Percentiles rank a stretch among this genome's conserved stretches.
phyloP scores from a whole-genome alignment of 2,888 invertebrate genomes.

The Spilarctia lutea region DNA sequence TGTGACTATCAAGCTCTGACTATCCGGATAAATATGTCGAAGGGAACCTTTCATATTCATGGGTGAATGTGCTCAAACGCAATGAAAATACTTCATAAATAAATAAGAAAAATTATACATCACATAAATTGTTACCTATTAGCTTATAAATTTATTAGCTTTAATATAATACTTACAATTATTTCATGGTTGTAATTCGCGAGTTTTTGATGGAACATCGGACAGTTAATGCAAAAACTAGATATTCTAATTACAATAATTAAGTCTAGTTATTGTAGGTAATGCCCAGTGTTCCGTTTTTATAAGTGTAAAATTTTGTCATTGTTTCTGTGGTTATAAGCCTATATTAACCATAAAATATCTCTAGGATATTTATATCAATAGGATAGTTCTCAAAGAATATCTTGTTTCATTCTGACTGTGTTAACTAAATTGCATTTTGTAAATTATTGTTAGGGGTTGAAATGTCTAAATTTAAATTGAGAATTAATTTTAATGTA shows the following conservation, averaged over 20 bases:
- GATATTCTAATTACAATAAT: slow-evolving; percentile 2
- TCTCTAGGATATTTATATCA: slow-evolving; percentile 18
- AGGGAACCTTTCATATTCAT: slow-evolving; percentile 13
- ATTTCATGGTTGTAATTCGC: slow-evolving; percentile 27
- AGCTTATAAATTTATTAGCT: slow-evolving; percentile 39
- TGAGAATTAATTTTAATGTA: slow-evolving; percentile 26
- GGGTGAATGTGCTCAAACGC: slow-evolving; percentile 34
- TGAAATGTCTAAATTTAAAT: slow-evolving; percentile 26
- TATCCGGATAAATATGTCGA: slow-evolving; percentile 39
- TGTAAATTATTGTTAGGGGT: slow-evolving; percentile 36
- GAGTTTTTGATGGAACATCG: slow-evolving; percentile 18
- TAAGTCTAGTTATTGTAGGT: slow-evolving; percentile 11
- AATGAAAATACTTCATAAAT: slow-evolving; percentile 19
- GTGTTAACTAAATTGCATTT: slow-evolving; percentile 24
- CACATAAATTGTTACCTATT: slow-evolving; percentile 37
- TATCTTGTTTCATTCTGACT: slow-evolving; percentile 20
- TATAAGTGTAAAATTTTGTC: slow-evolving; percentile 14
- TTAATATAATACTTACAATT: slow-evolving; percentile 32
- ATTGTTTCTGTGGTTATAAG: slow-evolving; percentile 16
- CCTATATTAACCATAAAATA: slow-evolving; percentile 19
- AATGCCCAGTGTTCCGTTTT: slow-evolving; percentile 15
- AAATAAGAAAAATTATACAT: slow-evolving; percentile 29
- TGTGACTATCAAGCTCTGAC: slow-evolving; percentile 33
- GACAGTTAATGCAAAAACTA: slow-evolving; percentile 5
- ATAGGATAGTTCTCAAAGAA: slow-evolving; percentile 20